Conservation (phyloP, 2,113 vertebrate species). For the Pyxicephalus adspersus region DNA sequence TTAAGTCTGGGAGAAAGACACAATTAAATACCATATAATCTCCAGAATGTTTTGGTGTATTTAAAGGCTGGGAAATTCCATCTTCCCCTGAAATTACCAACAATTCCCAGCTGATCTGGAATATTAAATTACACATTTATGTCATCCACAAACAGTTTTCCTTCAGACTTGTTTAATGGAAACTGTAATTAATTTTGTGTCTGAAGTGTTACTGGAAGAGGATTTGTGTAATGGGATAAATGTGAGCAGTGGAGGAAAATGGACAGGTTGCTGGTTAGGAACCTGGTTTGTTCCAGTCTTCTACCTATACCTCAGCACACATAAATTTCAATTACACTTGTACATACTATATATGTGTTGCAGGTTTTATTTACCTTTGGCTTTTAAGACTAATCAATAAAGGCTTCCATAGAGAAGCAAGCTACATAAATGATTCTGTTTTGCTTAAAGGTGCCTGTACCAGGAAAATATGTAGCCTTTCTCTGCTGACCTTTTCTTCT, state of each 20-base stretch:
- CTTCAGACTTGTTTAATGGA: slow-evolving; percentile 5
- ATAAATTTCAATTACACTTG: background rate
- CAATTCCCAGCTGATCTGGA: background rate
- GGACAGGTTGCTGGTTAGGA: background rate
- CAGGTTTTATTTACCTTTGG: too few species aligned
- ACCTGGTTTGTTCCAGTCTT: background rate
- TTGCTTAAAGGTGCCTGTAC: too few species aligned
- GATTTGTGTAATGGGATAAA: slow-evolving; percentile 14
- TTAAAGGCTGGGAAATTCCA: background rate
- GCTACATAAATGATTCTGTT: too few species aligned
- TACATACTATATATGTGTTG: too few species aligned
- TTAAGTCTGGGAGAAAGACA: too few species aligned
- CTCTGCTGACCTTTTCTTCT: too few species aligned
- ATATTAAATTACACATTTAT: slow-evolving; percentile 28
- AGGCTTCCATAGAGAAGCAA: too few species aligned
- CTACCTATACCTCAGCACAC: background rate
- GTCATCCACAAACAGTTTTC: slow-evolving; percentile 4
- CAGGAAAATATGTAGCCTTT: too few species aligned
- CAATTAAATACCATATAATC: background rate
- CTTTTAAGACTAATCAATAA: too few species aligned
- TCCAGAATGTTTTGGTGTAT: background rate
- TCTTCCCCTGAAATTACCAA: background rate
- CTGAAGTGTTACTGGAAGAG: slow-evolving; percentile 20
- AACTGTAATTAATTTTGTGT: slow-evolving; percentile 27
- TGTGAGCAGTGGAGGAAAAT: background rate